Conservation (phyloP, 1,140 invertebrate genomes). For the Pachypeltis micranthus region DNA sequence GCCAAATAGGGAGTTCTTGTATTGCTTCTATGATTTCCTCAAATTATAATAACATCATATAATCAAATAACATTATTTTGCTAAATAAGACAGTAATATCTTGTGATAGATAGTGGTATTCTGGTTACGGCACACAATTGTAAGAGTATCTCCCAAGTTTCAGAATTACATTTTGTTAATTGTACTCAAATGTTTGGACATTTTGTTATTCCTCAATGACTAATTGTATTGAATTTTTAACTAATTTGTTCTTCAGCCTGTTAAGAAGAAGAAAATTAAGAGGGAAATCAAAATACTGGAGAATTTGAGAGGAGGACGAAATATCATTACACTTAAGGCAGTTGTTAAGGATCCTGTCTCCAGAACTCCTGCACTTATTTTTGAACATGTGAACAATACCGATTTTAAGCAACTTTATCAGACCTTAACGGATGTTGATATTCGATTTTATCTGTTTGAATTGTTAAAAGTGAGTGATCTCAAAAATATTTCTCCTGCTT, state of each 20-base stretch:
- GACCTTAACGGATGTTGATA: slow-evolving; percentile 98
- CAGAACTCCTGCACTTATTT: slow-evolving; percentile 95
- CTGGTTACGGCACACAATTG: no score
- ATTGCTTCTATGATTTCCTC: no score
- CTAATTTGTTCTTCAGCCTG: slow-evolving; percentile 49
- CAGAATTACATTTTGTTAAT: no score
- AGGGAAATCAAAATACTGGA: slow-evolving; percentile 99
- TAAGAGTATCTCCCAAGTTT: no score
- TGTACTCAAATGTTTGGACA: no score
- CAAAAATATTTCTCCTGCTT: no score
- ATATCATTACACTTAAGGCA: slow-evolving; percentile 95
- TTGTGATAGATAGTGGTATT: no score
- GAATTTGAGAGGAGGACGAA: slow-evolving; percentile 96
- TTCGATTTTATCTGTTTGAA: slow-evolving; percentile 90
- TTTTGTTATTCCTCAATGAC: no score
- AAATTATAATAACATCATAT: no score
- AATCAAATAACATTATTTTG: no score
- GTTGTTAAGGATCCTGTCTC: slow-evolving; percentile 99
- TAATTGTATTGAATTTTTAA: neutral
- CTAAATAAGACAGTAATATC: no score
- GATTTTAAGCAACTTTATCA: slow-evolving; percentile 99
- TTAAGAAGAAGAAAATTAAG: slow-evolving; percentile 99
- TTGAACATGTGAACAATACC: slow-evolving; percentile 99
- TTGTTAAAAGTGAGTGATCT: slow-evolving; percentile 69
- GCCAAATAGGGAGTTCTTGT: no score